Base-by-base conservation (phyloP, 2,797 vertebrate genomes). In the Poeciliopsis presidionis region DNA sequence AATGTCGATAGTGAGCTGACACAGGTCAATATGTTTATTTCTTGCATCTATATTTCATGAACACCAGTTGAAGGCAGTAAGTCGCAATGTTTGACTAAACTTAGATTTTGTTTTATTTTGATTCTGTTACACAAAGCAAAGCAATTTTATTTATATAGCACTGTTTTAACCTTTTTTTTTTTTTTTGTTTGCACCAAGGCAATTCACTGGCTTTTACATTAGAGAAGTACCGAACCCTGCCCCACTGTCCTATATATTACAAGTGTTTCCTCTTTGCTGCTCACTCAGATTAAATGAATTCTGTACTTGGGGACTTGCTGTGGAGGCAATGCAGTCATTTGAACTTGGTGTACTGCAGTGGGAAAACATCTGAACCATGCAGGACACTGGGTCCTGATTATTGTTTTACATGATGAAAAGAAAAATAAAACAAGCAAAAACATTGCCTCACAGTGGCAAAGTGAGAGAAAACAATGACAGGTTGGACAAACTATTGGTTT, bases 41-140 rank as follows among this genome's bases (percentile, higher is more conserved):
- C 9, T 43, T 69, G 20, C 11, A 69, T 57, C 73, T 72, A 67
- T 20, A 65, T 67, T 79, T 61, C 39, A 55, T 78, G 41, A 78
- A 55, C 75, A 55, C 39, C 43, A 28, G 0, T n/a, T 57, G 16
- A 33, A 53, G 55, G 16, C 76, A 75, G 61, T 65, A 55, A 55
- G 72, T 47, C 14, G 33, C 47, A 55, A 14, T 61, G 61, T 49
- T 77, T 65, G 22, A 65, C 7, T 20, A 20, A 39, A 65, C 61
- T 39, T 39, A 65, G 7, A 9, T 36, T 7, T 36, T 0, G 5
- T 3, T 36, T 22, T 22, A 36, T 33, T 33, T 65, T 3, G 9
- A 55, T 55, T 55, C 5, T 55, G 53, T 12, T 25, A 7, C 49
- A 53, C 7, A 53, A 55, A 25, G 8, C 53, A 55, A 55, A n/a